Base-by-base conservation (phyloP, 2,888 invertebrate genomes). In the Eristalis tenax region DNA sequence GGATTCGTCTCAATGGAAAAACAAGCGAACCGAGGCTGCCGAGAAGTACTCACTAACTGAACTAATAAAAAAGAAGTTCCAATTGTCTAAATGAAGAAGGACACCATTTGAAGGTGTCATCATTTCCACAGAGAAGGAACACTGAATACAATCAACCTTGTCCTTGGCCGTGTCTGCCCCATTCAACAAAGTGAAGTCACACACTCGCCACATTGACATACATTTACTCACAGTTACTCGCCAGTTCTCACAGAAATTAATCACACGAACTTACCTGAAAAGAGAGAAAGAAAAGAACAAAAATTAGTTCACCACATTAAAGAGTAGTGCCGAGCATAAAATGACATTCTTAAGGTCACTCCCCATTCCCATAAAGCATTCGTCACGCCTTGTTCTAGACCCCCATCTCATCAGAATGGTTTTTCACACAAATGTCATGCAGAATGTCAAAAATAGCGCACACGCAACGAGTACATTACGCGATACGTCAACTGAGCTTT, bases 211-310 rank as follows among this genome's bases (percentile, higher is more conserved):
- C 50, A n/a, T 15, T 43, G 43, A 43, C 43, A 43, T 4, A 50
- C 50, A 18, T 50, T 50, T 18, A 50, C 50, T 50, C 4, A 50
- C 50, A 8, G 18, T 18, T 50, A 50, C 50, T 18, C n/a, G 43
- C 43, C 3, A 50, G 6, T 0, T n/a, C 13, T 26, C 61, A 73
- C 13, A 43, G 23, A 18, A 70, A 65, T 13, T 1, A 28, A 4
- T 11, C 56, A 23, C 65, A 13, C 38, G 22, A 57, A 75, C 75
- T 75, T 75, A 57, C 56, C 64, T 74, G 50, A 15, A 74, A 74
- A 22, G n/a, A 38, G 56, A 65, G 6, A 43, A 40, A 22, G 11
- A 26, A 63, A 40, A 23, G 56, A 56, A n/a, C 5, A n/a, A 57
- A 23, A 57, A 35, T 59, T 59, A 50, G 50, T 50, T 18, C 50